These are phyloP conservation scores for Drosophila tripunctata DNA, from an alignment of 2,888 invertebrate species.

Conservation along the genomic window DNA sequence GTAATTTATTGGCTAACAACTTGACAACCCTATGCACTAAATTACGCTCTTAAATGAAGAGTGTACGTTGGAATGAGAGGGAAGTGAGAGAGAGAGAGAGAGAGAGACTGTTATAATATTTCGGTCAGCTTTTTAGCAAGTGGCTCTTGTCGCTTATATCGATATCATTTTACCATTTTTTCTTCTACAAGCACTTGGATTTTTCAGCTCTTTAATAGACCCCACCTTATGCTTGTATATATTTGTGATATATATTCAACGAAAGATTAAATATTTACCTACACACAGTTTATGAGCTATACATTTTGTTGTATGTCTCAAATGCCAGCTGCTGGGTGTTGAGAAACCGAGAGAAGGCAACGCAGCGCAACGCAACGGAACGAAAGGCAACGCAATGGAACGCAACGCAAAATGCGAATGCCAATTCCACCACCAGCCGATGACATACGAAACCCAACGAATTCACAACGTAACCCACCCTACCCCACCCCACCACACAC, in stretches of 20 bases:
- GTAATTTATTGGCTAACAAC: not conserved
- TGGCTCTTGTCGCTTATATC: conserved; percentile 38
- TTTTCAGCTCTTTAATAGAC: conserved; percentile 36
- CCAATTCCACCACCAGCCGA: not conserved
- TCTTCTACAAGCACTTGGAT: conserved; percentile 16
- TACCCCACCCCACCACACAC: too few species aligned
- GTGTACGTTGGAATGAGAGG: too few species aligned
- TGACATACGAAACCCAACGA: not conserved
- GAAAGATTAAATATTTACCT: conserved; percentile 63
- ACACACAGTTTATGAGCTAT: conserved; percentile 73
- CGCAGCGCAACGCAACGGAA: conserved; percentile 5
- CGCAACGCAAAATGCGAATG: conserved; percentile 23
- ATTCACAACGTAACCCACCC: too few species aligned
- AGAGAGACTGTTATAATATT: conserved; percentile 39
- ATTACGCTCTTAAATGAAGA: too few species aligned
- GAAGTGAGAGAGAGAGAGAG: not conserved
- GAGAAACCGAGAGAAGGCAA: conserved; percentile 69
- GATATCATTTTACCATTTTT: conserved; percentile 24
- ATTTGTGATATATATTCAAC: too few species aligned
- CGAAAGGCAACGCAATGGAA: not conserved
- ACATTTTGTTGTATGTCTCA: conserved; percentile 80
- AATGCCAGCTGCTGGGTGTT: conserved; percentile 80
- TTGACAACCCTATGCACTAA: conserved; percentile 31
- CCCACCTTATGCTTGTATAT: not conserved
- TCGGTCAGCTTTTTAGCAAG: conserved; percentile 49